Percentiles rank a stretch among this genome's conserved stretches.
Evolutionary conservation across 2,113 vertebrate genomes (phyloP).

Genomic region (Poicephalus gulielmi): DNA sequence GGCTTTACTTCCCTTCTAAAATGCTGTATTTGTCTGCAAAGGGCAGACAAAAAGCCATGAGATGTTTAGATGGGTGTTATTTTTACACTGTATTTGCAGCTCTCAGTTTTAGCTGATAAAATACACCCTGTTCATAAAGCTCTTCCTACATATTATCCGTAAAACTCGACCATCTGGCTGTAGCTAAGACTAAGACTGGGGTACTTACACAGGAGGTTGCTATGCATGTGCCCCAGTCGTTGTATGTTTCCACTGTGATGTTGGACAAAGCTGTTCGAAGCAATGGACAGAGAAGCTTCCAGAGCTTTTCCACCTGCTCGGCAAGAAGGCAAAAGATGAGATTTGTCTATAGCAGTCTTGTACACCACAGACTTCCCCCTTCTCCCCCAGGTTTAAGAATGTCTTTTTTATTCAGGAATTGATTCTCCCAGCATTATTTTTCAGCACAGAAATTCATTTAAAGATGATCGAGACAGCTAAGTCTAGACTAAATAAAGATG

Average conservation of each 20-base stretch:
- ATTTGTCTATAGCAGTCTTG: neutral
- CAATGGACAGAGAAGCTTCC: slow-evolving; percentile 88
- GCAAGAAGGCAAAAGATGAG: neutral
- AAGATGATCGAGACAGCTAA: neutral
- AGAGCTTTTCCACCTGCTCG: slow-evolving; percentile 90
- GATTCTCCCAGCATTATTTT: neutral
- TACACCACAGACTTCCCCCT: neutral
- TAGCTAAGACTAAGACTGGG: neutral
- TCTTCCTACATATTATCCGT: neutral
- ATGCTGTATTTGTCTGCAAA: neutral
- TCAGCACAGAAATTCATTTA: neutral
- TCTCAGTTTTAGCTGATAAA: neutral
- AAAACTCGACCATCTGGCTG: neutral
- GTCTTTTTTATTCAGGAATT: neutral
- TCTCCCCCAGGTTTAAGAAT: neutral
- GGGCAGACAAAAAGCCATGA: neutral
- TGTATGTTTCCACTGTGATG: slow-evolving; percentile 94
- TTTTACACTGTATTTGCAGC: neutral
- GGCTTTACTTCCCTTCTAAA: neutral
- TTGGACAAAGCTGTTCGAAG: slow-evolving; percentile 91
- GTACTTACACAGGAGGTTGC: slow-evolving; percentile 94
- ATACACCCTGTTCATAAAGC: neutral
- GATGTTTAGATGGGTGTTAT: neutral
- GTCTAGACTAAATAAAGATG: neutral
- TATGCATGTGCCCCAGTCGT: slow-evolving; percentile 96